Evolutionary conservation across 2,113 vertebrate species (phyloP).

Genomic region (Sminthopsis crassicaudata): DNA sequence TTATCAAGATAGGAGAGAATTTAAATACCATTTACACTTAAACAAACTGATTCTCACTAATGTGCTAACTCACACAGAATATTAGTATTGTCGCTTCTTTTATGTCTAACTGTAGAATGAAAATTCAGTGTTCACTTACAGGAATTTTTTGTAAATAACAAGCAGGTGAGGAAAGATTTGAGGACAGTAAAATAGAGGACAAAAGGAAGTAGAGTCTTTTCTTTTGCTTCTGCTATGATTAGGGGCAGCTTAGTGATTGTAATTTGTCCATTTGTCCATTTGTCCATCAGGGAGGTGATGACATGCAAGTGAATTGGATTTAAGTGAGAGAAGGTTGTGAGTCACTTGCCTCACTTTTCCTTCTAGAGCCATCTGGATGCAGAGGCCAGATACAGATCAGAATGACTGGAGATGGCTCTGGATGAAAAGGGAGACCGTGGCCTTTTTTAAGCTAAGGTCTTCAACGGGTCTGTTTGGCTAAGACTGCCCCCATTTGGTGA

Average conservation of each 20-base stretch:
- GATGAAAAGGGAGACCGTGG: too few relatives aligned
- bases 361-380: too few relatives aligned
- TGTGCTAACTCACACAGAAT: neutral
- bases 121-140: neutral
- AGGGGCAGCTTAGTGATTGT: neutral
- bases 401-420: too few relatives aligned
- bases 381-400: too few relatives aligned
- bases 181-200: neutral
- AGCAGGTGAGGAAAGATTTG: neutral
- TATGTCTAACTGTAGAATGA: neutral
- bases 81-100: neutral
- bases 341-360: too few relatives aligned
- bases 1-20: neutral
- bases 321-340: too few relatives aligned
- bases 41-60: neutral
- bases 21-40: neutral
- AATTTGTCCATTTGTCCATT: too few relatives aligned
- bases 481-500: too few relatives aligned
- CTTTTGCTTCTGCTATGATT: neutral
- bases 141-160: neutral
- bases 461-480: too few relatives aligned
- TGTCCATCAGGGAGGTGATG: too few relatives aligned
- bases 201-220: neutral
- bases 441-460: too few relatives aligned
- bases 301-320: too few relatives aligned